Evolutionary conservation across 2,113 vertebrate genomes (phyloP), one percentile per base, ranked within the genome.

Genomic region (Oxygymnocypris stewartii): DNA sequence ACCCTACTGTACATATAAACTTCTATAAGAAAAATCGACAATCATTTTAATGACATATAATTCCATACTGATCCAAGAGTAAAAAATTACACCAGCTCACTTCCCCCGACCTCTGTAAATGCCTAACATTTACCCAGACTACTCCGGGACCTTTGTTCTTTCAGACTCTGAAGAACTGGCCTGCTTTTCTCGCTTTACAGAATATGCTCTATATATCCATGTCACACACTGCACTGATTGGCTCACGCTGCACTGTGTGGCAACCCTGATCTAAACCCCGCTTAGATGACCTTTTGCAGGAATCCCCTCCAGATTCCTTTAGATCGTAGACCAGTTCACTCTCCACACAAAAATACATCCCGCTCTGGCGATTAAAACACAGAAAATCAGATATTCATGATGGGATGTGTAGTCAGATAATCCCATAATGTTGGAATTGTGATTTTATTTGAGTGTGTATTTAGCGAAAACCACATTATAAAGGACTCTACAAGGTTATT

Each of bases 261-360:
- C 47, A 51, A 44, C n/a, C 42, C 81, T 61, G 74, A 85, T 84
- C 59, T 67, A 40, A 61, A 80, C 51, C 84, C 84, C 35, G 37
- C 89, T 87, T 75, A 87, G 42, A 42, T 85, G 87, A 91, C 86
- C 89, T 91, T 90, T 90, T 9, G 3, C 25, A n/a, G 76, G 79
- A 83, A 87, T 85, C 51, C 85, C 83, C 84, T 2, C 10, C 11
- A 82, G 85, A 89, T 69, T 69, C 57, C 61, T 12, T 79, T 61
- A 6, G 65, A 75, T 61, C 31, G 42, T 23, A 84, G 76, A 85
- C 63, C 84, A 28, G 54, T 47, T 65, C 23, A 23, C 61, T 84
- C 40, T 75, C n/a, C 4, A 44, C 25, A 8, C 40, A 23, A 11
- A 79, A 44, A 69, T 79, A 63, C 65, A 79, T 76, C 18, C 20